phyloP scores from a whole-genome alignment of 1,140 invertebrate species.

The Ericerus pela region DNA sequence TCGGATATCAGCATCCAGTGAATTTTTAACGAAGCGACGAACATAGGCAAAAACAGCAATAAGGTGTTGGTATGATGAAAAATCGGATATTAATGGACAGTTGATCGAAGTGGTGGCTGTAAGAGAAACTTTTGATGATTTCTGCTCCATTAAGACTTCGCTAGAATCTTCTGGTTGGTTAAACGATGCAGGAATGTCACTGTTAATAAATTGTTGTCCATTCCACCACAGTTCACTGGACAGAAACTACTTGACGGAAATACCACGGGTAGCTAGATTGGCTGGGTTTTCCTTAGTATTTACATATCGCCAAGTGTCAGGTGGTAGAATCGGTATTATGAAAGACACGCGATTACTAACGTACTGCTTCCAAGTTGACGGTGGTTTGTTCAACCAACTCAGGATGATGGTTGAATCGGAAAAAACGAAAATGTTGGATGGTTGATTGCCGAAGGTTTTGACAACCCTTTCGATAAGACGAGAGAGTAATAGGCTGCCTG shows the following conservation, averaged over 20 bases:
- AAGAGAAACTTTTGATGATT: not conserved
- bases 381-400: not conserved
- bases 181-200: not conserved
- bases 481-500: no score
- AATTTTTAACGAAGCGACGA: not conserved
- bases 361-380: not conserved
- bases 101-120: not conserved
- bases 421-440: no score
- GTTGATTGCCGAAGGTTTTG: no score
- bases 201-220: not conserved
- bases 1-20: not conserved
- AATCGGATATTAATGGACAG: not conserved
- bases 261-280: conserved; percentile 30
- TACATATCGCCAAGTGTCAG: conserved; percentile 30
- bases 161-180: not conserved
- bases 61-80: not conserved
- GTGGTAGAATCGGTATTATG: conserved; percentile 18
- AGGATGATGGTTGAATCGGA: not conserved
- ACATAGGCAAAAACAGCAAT: not conserved
- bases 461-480: no score
- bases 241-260: not conserved
- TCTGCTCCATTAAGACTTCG: not conserved
- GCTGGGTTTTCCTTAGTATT: conserved; percentile 30
- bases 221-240: not conserved
- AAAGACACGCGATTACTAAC: not conserved